Evolutionary conservation across 2,797 vertebrate species (phyloP).

Genomic region (Coilia nasus): DNA sequence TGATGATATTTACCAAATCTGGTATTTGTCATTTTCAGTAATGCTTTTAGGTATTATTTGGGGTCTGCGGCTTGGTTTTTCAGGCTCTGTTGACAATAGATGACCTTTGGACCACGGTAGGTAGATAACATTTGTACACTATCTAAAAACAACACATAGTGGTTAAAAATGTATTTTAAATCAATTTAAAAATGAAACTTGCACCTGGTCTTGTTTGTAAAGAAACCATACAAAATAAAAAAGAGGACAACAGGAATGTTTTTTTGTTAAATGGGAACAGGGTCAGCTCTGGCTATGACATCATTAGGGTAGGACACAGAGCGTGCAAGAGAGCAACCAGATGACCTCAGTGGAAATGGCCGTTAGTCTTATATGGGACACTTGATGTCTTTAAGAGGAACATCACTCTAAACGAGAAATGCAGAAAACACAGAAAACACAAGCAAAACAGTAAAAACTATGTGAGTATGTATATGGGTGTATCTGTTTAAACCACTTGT

Average conservation of each 20-base stretch:
- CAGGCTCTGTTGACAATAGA: neutral
- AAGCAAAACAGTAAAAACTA: neutral
- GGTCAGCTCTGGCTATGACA: neutral
- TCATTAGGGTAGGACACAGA: neutral
- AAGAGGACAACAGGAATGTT: neutral
- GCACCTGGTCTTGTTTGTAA: neutral
- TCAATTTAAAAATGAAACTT: neutral
- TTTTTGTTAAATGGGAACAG: neutral
- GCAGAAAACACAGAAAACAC: neutral
- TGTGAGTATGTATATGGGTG: neutral
- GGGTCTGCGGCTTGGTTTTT: neutral
- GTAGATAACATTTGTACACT: neutral
- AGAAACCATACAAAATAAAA: neutral
- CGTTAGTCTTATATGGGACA: neutral
- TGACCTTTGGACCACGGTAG: constrained; percentile 1
- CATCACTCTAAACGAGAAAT: neutral
- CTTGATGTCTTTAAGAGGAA: neutral
- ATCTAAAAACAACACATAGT: neutral
- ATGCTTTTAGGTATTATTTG: neutral
- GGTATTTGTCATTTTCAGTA: neutral
- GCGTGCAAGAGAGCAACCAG: neutral
- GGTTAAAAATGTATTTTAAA: neutral
- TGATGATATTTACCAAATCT: neutral
- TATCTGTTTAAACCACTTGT: neutral
- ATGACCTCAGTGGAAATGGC: constrained; percentile 15